Conservation (phyloP, 2,797 vertebrate species). For the Adrianichthys oophorus region DNA sequence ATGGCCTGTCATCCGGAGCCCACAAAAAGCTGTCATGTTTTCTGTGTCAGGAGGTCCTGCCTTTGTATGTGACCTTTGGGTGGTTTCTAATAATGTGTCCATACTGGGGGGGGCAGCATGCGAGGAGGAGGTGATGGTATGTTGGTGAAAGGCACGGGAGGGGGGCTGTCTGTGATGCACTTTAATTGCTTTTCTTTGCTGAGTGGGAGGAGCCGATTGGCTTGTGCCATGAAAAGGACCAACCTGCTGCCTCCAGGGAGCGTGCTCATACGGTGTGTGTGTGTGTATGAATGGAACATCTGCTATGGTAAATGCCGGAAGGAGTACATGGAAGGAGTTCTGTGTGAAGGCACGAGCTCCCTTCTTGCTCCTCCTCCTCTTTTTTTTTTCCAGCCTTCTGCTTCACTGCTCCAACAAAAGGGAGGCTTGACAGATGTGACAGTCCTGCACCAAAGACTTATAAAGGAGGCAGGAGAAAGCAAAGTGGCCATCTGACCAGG, state of each 20-base stretch:
- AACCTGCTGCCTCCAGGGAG: constrained; percentile 23
- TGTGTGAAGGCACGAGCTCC: constrained; percentile 70
- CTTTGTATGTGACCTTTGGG: constrained; percentile 13
- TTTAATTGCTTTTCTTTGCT: constrained; percentile 61
- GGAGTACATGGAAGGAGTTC: constrained; percentile 66
- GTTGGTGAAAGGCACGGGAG: constrained; percentile 1
- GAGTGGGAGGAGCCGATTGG: constrained; percentile 52
- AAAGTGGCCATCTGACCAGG: constrained; percentile 28
- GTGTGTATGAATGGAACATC: constrained; percentile 66
- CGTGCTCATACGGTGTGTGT: neutral
- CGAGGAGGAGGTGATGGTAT: constrained; percentile 2
- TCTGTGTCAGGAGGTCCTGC: fast-evolving
- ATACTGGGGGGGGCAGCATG: constrained; percentile 17
- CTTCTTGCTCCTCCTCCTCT: constrained; percentile 28
- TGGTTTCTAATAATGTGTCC: constrained; percentile 31
- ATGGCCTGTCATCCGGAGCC: neutral
- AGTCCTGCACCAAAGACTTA: constrained; percentile 43
- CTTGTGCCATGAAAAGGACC: constrained; percentile 54
- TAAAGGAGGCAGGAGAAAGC: constrained; percentile 38
- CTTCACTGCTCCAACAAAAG: constrained; percentile 43
- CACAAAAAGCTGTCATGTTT: neutral
- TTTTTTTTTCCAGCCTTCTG: constrained; percentile 59
- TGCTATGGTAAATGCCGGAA: constrained; percentile 76
- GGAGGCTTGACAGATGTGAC: constrained; percentile 60
- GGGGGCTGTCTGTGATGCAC: constrained; percentile 21